phyloP scores from a whole-genome alignment of 30 jellyfish, hydroid and myxozoan genomes.

The Hydra vulgaris region DNA sequence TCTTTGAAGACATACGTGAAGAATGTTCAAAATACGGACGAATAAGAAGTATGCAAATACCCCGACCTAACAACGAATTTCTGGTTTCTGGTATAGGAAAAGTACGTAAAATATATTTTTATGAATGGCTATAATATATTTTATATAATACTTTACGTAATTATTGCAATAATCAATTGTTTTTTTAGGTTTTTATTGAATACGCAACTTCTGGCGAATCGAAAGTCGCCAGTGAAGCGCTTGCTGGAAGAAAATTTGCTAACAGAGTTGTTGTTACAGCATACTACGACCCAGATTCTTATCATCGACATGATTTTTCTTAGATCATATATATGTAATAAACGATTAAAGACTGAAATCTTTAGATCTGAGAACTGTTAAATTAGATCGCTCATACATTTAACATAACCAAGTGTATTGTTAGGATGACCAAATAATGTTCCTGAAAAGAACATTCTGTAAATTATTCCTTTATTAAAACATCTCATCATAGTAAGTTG shows the following conservation, averaged over 20 bases:
- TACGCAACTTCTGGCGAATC: constrained; percentile 66
- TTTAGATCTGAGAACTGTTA: too few relatives aligned
- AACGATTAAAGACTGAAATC: too few relatives aligned
- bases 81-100: constrained; percentile 79
- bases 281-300: constrained; percentile 71
- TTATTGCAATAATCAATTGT: background rate
- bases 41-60: constrained; percentile 83
- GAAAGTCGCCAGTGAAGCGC: constrained; percentile 78
- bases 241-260: constrained; percentile 95
- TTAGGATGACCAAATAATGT: too few relatives aligned
- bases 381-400: too few relatives aligned
- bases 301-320: constrained; percentile 56
- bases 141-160: too few relatives aligned
- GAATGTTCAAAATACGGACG: constrained; percentile 96
- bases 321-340: constrained; percentile 12
- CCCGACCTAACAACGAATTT: constrained; percentile 69
- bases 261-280: constrained; percentile 96
- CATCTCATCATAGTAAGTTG: too few relatives aligned
- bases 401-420: too few relatives aligned
- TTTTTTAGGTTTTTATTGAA: constrained; percentile 77
- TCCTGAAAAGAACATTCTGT: too few relatives aligned
- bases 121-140: too few relatives aligned
- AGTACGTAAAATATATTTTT: constrained; percentile 41
- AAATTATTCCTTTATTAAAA: too few relatives aligned
- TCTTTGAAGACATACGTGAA: constrained; percentile 85